Conservation (phyloP, 2,888 invertebrate species). For the Eupithecia centaureata region DNA sequence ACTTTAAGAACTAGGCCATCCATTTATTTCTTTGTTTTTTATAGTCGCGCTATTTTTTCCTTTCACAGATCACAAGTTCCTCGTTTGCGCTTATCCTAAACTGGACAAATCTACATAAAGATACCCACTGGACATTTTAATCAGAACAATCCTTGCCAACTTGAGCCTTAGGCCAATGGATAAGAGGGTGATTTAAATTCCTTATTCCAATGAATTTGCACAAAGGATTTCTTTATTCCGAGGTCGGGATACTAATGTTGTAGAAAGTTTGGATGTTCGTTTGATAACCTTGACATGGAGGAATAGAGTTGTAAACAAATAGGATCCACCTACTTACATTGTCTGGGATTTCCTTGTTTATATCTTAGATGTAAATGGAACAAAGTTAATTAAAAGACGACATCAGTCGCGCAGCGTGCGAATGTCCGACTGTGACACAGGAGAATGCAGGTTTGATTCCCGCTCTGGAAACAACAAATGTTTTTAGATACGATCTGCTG, state of each 20-base stretch:
- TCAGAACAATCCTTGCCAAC: constrained; percentile 37
- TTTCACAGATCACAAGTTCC: background rate
- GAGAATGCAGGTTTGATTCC: too few species aligned
- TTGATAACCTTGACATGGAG: constrained; percentile 1
- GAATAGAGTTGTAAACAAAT: background rate
- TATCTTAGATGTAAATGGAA: too few species aligned
- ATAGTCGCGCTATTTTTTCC: too few species aligned
- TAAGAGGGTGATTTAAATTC: constrained; percentile 30
- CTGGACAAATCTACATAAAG: constrained; percentile 46
- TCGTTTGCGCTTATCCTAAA: background rate
- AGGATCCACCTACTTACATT: background rate
- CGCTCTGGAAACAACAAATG: too few species aligned
- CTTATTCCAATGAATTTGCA: constrained; percentile 30
- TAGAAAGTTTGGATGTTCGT: background rate
- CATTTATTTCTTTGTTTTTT: too few species aligned
- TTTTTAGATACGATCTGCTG: too few species aligned
- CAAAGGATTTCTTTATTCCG: constrained; percentile 28
- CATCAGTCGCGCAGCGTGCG: too few species aligned
- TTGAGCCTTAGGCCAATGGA: constrained; percentile 16
- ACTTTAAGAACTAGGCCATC: too few species aligned
- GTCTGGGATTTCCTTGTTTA: too few species aligned
- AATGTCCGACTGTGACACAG: too few species aligned
- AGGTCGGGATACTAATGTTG: background rate
- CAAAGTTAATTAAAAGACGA: too few species aligned
- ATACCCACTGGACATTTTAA: constrained; percentile 50